A percentile compares a stretch with the other conserved stretches of the same genome.
Evolutionary conservation across 2,113 vertebrate genomes (phyloP).

Genomic region (Dipodomys ordii): DNA sequence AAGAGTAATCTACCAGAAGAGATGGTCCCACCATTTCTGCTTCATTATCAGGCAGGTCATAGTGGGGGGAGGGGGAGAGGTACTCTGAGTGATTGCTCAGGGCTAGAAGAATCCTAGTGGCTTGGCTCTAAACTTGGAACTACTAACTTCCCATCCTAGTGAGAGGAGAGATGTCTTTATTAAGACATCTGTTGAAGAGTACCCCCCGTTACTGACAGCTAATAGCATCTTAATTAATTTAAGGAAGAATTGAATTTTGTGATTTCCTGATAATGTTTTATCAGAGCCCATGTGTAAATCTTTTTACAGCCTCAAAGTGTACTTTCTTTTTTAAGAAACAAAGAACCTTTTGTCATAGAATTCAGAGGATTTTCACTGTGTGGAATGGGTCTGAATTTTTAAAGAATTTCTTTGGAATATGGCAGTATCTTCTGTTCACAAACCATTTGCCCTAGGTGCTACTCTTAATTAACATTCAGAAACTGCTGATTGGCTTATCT

Average conservation of each 20-base stretch:
- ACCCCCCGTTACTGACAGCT: not conserved
- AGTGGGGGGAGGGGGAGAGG: not conserved
- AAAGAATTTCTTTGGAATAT: conserved; percentile 27
- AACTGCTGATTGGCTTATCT: conserved; percentile 39
- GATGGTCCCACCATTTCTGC: not conserved
- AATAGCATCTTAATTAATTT: not conserved
- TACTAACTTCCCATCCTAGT: not conserved
- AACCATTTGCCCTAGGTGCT: conserved; percentile 11
- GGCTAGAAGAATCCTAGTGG: no score
- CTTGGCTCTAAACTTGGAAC: not conserved
- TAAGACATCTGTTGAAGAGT: not conserved
- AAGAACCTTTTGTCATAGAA: conserved; percentile 54
- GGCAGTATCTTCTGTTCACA: not conserved
- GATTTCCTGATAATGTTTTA: conserved; percentile 45
- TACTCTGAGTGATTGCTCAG: no score
- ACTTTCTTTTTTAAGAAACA: conserved; percentile 2
- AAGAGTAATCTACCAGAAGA: not conserved
- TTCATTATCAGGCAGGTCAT: not conserved
- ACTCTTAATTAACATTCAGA: conserved; percentile 7
- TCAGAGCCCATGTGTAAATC: not conserved
- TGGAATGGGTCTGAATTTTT: conserved; percentile 67
- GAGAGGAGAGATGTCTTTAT: not conserved
- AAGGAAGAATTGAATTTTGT: conserved; percentile 30
- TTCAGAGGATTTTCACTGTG: conserved; percentile 35
- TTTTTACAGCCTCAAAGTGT: conserved; percentile 41